phyloP scores from a whole-genome alignment of 2,113 vertebrate genomes.

The Notothenia rossii region DNA sequence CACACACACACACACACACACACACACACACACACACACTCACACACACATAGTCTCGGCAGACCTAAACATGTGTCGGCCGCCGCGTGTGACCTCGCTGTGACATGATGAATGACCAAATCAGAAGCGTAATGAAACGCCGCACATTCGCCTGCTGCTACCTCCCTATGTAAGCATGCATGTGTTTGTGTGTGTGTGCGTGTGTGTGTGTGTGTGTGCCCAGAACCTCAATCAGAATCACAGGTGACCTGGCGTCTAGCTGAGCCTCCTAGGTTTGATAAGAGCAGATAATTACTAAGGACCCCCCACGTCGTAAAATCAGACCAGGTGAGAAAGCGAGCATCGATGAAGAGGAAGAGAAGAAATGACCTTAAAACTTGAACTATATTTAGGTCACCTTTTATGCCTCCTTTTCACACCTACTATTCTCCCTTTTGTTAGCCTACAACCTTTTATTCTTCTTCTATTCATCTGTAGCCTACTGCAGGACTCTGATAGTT shows the following conservation, averaged over 20 bases:
- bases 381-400: conserved; percentile 41
- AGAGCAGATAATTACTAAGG: conserved; percentile 66
- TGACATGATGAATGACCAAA: conserved; percentile 76
- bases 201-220: conserved; percentile 2
- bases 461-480: background rate
- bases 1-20: too few relatives aligned
- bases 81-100: conserved; percentile 55
- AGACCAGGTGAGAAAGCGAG: conserved; percentile 20
- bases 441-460: conserved; percentile 33
- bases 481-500: background rate
- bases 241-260: conserved; percentile 55
- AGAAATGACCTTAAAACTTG: conserved; percentile 54
- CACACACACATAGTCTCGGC: conserved; percentile 12
- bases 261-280: conserved; percentile 59
- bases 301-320: conserved; percentile 56
- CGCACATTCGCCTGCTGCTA: conserved; percentile 54
- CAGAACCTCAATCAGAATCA: conserved; percentile 70
- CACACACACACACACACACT: too few relatives aligned
- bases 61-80: conserved; percentile 58
- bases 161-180: conserved; percentile 35
- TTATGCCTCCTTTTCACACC: conserved; percentile 15
- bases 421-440: background rate
- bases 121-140: conserved; percentile 73
- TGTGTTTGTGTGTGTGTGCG: conserved; percentile 17
- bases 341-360: background rate